Evolutionary conservation across 2,113 vertebrate genomes (phyloP), one percentile per base, ranked within the genome.

Genomic region (Monopterus albus): DNA sequence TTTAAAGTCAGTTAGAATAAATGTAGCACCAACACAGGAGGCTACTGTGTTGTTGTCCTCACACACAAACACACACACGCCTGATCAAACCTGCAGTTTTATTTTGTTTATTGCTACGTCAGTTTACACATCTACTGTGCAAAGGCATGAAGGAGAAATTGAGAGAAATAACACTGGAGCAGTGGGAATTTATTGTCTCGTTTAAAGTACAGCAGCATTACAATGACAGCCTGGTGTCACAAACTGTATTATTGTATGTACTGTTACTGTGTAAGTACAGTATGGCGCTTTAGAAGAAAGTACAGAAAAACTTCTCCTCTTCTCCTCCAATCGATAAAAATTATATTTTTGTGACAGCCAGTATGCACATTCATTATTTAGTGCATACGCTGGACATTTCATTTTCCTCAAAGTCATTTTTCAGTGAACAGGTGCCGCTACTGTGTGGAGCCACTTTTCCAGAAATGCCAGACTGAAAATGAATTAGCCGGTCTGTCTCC

Each of bases 351-450:
- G 13, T 9, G 39, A 36, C 4, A 25, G 7, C 21, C 46, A 36
- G 33, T 56, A 35, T 28, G 39, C 45, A 72, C 47, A 43, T 71
- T 74, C 20, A 56, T 66, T 66, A 47, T 81, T 78, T 57, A 6
- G 20, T 25, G 14, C 56, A 23, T 42, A n/a, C n/a, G 8, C 39
- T 38, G 28, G 21, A 55, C 51, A 38, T 74, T 76, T 76, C 5
- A 74, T 79, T 72, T 73, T 51, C 36, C 38, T 70, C 29, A 17
- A 7, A 35, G 52, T 65, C n/a, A 67, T 75, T 79, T 81, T 43
- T 60, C 59, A 70, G 56, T 43, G 47, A 65, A 59, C 51, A 42
- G 47, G 42, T 67, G 53, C 58, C n/a, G 15, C 39, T 8, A 20
- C 39, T 60, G 29, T 68, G 28, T 57, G 50, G 15, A 45, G 7